A percentile compares a stretch with the other conserved stretches of the same genome.
Conservation (phyloP, 2,797 vertebrate genomes). For the Tragelaphus oryx region DNA sequence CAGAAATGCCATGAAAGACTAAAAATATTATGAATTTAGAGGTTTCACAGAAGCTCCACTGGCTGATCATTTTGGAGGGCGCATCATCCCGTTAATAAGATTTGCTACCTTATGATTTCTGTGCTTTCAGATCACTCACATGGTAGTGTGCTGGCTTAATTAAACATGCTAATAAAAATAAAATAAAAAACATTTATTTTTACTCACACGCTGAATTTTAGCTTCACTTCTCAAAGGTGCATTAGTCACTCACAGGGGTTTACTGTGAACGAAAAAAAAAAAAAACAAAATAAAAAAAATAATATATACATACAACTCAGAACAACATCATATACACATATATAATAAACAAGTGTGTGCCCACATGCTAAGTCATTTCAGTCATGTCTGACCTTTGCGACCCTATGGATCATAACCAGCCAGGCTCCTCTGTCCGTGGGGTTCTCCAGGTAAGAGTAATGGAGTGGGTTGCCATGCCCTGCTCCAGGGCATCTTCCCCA, state of each 20-base stretch:
- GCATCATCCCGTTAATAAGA: neutral
- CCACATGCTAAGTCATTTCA: neutral
- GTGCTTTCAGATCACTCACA: neutral
- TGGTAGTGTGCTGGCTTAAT: neutral
- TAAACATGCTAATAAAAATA: neutral
- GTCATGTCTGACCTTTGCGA: neutral
- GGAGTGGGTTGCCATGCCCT: neutral
- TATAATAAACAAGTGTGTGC: neutral
- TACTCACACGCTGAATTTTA: neutral
- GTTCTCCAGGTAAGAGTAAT: neutral
- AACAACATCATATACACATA: neutral
- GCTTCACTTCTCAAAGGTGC: neutral
- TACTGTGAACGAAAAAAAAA: neutral
- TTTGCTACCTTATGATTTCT: neutral
- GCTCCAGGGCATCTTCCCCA: neutral
- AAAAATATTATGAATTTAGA: neutral
- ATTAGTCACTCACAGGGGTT: neutral
- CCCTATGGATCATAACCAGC: neutral
- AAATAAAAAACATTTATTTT: neutral
- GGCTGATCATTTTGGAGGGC: neutral
- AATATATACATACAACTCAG: neutral
- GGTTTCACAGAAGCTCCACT: neutral
- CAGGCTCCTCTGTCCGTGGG: neutral
- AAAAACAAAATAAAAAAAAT: neutral
- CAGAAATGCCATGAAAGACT: neutral